Evolutionary conservation across 1,140 invertebrate genomes (phyloP).

Genomic region (Sarcophaga peregrina): DNA sequence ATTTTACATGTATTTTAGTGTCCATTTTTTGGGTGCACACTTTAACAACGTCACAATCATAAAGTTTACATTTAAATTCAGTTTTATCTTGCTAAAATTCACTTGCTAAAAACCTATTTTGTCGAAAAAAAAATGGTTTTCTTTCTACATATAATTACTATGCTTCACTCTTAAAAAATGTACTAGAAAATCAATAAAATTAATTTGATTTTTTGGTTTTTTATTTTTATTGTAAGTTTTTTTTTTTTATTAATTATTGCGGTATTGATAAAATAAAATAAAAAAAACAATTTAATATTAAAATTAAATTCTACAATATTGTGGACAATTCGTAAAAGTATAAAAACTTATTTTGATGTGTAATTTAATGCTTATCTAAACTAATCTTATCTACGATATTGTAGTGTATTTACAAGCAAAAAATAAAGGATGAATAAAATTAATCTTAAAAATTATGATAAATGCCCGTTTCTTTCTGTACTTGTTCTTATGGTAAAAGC

Average conservation of each 20-base stretch:
- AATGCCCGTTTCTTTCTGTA: too few species aligned
- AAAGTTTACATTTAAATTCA: too few species aligned
- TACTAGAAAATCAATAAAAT: neutral
- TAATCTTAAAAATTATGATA: too few species aligned
- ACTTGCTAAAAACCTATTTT: too few species aligned
- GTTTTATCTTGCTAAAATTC: too few species aligned
- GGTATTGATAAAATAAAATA: conserved; percentile 13
- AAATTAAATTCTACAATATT: conserved; percentile 1
- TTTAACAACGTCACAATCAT: too few species aligned
- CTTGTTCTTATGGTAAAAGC: too few species aligned
- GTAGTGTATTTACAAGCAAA: neutral
- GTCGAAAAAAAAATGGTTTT: too few species aligned
- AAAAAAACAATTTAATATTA: conserved; percentile 1
- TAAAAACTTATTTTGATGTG: neutral
- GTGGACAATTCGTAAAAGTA: neutral
- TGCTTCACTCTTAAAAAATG: neutral
- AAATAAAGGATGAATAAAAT: neutral
- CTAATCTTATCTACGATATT: neutral
- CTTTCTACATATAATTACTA: too few species aligned
- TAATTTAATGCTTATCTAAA: neutral
- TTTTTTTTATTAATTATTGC: neutral
- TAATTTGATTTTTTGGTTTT: neutral
- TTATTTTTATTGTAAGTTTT: too few species aligned
- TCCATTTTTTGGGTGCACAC: too few species aligned
- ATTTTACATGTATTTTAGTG: too few species aligned